A percentile compares a stretch with the other conserved stretches of the same genome.
Conservation (phyloP, 2,797 vertebrate species). For the Malacoraja senta region DNA sequence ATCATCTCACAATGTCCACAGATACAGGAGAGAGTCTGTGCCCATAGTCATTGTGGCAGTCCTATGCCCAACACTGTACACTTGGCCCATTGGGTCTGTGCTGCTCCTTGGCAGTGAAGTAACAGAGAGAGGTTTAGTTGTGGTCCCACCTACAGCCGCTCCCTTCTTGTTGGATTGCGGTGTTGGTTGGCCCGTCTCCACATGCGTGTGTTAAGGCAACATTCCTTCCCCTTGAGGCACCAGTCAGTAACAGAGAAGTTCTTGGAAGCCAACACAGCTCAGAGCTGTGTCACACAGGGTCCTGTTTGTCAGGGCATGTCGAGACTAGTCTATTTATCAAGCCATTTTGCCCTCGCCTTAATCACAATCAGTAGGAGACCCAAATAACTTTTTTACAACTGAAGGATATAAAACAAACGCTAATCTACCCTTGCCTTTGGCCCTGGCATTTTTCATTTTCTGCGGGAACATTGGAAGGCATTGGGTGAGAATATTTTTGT, state of each 20-base stretch:
- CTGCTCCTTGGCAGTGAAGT: too few relatives aligned
- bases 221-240: neutral
- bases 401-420: neutral
- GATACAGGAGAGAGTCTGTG: too few relatives aligned
- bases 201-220: neutral
- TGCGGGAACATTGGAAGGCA: neutral
- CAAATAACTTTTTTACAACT: neutral
- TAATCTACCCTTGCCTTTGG: neutral
- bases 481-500: neutral
- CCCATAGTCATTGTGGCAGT: too few relatives aligned
- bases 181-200: neutral
- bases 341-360: neutral
- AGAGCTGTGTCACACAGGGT: neutral
- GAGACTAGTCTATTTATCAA: slow-evolving; percentile 22
- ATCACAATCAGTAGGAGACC: neutral
- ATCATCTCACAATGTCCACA: too few relatives aligned
- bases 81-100: too few relatives aligned
- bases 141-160: too few relatives aligned
- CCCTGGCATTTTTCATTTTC: neutral
- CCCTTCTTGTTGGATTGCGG: too few relatives aligned
- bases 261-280: neutral
- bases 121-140: too few relatives aligned
- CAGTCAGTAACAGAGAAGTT: neutral
- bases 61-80: too few relatives aligned
- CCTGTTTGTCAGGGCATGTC: neutral